Evolutionary conservation across 2,888 invertebrate species (phyloP).

Genomic region (Epiperipatus broadwayi): DNA sequence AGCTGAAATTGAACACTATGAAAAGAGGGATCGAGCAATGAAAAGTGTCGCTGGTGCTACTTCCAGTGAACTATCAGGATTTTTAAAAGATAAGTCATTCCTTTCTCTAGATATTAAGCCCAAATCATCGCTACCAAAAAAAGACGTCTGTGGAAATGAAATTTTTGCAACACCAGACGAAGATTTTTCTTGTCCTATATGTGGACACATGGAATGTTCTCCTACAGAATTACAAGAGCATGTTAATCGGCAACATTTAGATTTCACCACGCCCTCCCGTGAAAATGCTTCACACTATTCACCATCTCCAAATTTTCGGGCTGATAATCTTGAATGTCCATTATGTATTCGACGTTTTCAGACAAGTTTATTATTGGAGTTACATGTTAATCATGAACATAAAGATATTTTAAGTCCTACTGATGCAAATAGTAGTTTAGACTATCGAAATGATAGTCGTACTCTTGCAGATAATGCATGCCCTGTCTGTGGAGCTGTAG

Average conservation of each 20-base stretch:
- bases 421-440: constrained; percentile 20
- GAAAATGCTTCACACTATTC: too few relatives aligned
- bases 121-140: too few relatives aligned
- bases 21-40: too few relatives aligned
- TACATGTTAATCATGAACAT: constrained; percentile 68
- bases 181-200: constrained; percentile 53
- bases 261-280: constrained; percentile 50
- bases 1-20: too few relatives aligned
- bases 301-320: too few relatives aligned
- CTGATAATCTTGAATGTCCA: constrained; percentile 45
- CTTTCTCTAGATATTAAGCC: too few relatives aligned
- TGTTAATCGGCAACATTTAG: constrained; percentile 63
- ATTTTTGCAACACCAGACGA: too few relatives aligned
- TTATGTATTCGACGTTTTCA: constrained; percentile 50
- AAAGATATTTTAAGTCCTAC: constrained; percentile 52
- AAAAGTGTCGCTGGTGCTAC: too few relatives aligned
- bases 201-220: constrained; percentile 52
- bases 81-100: too few relatives aligned
- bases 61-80: too few relatives aligned
- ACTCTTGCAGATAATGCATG: constrained; percentile 17
- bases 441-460: constrained; percentile 25
- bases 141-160: too few relatives aligned
- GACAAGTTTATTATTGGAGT: constrained; percentile 45
- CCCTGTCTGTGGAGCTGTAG: constrained; percentile 26
- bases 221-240: constrained; percentile 56